Conservation (phyloP, 2,113 vertebrate genomes). For the Cyanoliseus patagonus region DNA sequence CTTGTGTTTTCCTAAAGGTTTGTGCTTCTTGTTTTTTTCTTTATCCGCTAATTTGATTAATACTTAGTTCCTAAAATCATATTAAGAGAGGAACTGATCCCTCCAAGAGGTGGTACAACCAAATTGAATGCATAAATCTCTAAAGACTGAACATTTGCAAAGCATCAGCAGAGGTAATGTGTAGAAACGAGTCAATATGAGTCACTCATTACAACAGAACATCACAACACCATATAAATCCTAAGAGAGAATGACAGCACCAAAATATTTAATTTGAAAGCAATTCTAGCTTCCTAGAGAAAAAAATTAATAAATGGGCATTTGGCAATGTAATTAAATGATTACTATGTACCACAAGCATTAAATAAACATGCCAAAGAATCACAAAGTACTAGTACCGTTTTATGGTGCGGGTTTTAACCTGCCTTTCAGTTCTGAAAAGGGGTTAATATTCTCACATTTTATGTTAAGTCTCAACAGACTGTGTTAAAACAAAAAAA, state of each 20-base stretch:
- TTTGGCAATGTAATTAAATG: neutral
- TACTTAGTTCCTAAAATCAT: neutral
- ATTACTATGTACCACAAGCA: neutral
- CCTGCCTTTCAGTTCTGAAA: neutral
- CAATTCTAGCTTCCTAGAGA: neutral
- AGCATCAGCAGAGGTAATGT: neutral
- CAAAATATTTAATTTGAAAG: slow-evolving; percentile 5
- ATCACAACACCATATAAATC: neutral
- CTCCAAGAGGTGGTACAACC: neutral
- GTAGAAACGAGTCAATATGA: neutral
- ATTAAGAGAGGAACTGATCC: neutral
- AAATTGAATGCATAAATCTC: neutral
- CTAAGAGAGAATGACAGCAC: neutral
- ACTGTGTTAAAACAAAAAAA: neutral
- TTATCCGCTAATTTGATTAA: neutral
- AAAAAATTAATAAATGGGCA: neutral
- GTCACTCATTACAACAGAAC: neutral
- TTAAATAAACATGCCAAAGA: neutral
- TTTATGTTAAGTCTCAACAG: neutral
- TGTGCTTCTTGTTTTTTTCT: neutral
- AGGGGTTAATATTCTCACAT: neutral
- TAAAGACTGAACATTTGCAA: neutral
- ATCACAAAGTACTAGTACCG: neutral
- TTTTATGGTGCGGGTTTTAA: neutral
- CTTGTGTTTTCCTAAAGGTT: neutral